Conservation (phyloP, 2,113 vertebrate genomes). For the Pachycephala philippinensis region DNA sequence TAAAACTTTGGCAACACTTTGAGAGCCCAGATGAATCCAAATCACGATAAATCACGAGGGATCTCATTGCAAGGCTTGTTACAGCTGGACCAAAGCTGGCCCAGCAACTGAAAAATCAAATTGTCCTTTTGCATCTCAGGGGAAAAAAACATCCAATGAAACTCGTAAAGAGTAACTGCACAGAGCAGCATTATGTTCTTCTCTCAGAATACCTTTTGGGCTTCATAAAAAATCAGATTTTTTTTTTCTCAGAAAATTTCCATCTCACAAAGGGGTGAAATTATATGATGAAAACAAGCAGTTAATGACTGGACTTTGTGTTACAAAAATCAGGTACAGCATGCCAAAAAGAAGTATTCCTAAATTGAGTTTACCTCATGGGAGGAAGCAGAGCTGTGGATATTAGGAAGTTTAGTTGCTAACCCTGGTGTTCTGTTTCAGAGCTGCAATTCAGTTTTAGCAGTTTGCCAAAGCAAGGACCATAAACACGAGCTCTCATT, state of each 20-base stretch:
- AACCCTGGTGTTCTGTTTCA: not conserved
- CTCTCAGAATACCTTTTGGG: not conserved
- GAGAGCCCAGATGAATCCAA: not conserved
- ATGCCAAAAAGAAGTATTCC: not conserved
- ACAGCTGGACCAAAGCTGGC: not conserved
- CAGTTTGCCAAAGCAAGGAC: not conserved
- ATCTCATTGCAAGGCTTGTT: not conserved
- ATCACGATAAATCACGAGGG: not conserved
- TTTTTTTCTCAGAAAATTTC: not conserved
- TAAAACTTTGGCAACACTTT: not conserved
- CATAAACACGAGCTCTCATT: not conserved
- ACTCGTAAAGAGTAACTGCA: not conserved
- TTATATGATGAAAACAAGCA: not conserved
- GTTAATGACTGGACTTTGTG: not conserved
- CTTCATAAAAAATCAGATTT: not conserved
- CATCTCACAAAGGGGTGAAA: not conserved
- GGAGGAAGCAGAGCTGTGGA: rapidly evolving
- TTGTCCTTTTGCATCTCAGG: not conserved
- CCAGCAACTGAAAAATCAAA: slow-evolving; percentile 25
- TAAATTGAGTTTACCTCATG: not conserved
- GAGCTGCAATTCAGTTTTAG: not conserved
- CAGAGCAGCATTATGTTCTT: not conserved
- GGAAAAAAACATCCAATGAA: not conserved
- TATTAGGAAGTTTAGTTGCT: not conserved
- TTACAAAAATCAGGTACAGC: not conserved